Conservation (phyloP, 2,113 vertebrate genomes). For the Phocoena phocoena region DNA sequence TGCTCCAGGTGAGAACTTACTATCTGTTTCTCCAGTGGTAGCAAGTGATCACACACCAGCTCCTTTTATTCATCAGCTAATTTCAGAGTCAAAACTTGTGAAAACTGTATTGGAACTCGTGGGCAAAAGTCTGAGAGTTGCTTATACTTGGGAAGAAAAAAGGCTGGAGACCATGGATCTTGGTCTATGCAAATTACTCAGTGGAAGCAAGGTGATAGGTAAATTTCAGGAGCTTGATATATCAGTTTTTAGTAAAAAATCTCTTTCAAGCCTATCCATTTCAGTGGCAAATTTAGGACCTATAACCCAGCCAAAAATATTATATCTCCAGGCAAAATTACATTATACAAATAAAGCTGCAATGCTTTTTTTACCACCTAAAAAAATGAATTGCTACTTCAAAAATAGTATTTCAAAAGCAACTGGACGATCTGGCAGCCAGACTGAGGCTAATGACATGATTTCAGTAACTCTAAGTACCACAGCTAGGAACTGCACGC, state of each 20-base stretch:
- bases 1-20: neutral
- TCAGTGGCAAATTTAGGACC: conserved; percentile 23
- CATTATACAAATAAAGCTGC: conserved; percentile 52
- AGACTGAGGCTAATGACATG: neutral
- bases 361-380: conserved; percentile 21
- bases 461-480: neutral
- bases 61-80: neutral
- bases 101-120: neutral
- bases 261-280: conserved; percentile 34
- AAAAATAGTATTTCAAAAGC: conserved; percentile 54
- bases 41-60: neutral
- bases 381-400: conserved; percentile 34
- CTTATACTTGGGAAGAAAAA: neutral
- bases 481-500: neutral
- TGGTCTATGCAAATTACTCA: neutral
- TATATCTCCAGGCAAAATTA: conserved; percentile 52
- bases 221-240: neutral
- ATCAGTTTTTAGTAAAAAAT: neutral
- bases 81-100: conserved; percentile 15
- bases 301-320: conserved; percentile 49
- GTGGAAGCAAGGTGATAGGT: neutral
- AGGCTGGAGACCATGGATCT: neutral
- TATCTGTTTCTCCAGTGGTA: neutral
- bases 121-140: neutral
- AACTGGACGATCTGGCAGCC: neutral